Percentiles rank a stretch among this genome's conserved stretches.
phyloP scores from a whole-genome alignment of 2,113 vertebrate genomes.

The Dissostichus mawsoni region DNA sequence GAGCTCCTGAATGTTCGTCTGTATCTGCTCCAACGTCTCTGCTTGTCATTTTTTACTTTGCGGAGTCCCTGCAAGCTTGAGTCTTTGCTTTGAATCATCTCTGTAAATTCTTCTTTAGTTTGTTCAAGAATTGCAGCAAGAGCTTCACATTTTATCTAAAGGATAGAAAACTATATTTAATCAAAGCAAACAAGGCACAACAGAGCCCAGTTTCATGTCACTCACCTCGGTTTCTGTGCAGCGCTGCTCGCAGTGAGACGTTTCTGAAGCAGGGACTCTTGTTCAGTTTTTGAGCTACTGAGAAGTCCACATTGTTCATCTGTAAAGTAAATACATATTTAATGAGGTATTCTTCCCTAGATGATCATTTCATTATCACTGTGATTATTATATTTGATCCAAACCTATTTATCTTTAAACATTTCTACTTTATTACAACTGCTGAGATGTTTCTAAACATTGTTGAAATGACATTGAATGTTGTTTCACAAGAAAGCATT shows the following conservation, averaged over 20 bases:
- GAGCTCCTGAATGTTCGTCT: conserved; percentile 77
- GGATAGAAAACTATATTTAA: conserved; percentile 46
- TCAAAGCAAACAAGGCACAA: conserved; percentile 12
- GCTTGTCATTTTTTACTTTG: conserved; percentile 79
- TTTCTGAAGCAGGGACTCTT: conserved; percentile 83
- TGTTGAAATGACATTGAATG: not conserved
- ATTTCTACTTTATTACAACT: not conserved
- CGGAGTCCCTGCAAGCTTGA: conserved; percentile 83
- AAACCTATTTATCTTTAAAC: not conserved
- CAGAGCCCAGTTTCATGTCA: not conserved
- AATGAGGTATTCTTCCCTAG: not conserved
- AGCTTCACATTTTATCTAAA: conserved; percentile 75
- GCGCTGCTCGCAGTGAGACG: conserved; percentile 81
- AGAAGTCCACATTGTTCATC: conserved; percentile 84
- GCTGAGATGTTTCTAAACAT: not conserved
- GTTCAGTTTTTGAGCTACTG: conserved; percentile 80
- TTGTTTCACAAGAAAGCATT: not conserved
- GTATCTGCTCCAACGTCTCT: conserved; percentile 79
- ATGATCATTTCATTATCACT: too few relatives aligned
- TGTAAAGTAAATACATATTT: conserved; percentile 66
- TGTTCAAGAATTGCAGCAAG: conserved; percentile 82
- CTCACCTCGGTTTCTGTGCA: conserved; percentile 85
- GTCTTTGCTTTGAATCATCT: conserved; percentile 85
- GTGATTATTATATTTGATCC: not conserved
- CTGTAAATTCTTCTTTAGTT: conserved; percentile 77